phyloP scores from a whole-genome alignment of 2,113 vertebrate species.

The Formicarius rufipectus region DNA sequence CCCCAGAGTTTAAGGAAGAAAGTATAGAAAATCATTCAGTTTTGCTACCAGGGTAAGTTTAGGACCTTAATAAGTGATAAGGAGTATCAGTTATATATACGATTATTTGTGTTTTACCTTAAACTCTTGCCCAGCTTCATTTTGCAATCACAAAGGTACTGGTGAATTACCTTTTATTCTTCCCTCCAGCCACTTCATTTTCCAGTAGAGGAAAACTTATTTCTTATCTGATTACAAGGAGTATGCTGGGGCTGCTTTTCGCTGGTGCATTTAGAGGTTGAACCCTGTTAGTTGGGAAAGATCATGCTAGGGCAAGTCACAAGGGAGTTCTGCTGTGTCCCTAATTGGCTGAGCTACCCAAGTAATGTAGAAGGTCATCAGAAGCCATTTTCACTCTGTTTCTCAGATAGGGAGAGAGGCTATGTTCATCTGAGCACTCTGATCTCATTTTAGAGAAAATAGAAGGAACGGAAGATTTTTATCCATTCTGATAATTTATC shows the following conservation, averaged over 20 bases:
- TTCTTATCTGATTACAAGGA: background rate
- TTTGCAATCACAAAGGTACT: background rate
- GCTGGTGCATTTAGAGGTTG: slow-evolving; percentile 28
- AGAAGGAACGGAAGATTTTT: slow-evolving; percentile 22
- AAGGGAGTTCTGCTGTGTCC: slow-evolving; percentile 42
- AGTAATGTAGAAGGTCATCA: slow-evolving; percentile 54
- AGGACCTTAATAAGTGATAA: background rate
- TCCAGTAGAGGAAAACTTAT: background rate
- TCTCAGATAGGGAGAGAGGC: background rate
- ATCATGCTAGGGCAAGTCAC: slow-evolving; percentile 36
- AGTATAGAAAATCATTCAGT: background rate
- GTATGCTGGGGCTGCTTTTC: slow-evolving; percentile 23
- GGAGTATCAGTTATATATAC: background rate
- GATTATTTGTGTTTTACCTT: background rate
- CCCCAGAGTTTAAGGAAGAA: background rate
- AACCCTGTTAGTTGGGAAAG: slow-evolving; percentile 33
- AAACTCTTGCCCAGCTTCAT: background rate
- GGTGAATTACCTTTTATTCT: background rate
- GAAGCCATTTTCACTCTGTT: slow-evolving; percentile 37
- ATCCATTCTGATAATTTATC: slow-evolving; percentile 12
- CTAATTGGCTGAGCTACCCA: slow-evolving; percentile 56
- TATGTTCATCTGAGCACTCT: background rate
- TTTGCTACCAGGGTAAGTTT: background rate
- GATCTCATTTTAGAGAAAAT: slow-evolving; percentile 27
- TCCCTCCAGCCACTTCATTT: background rate